A percentile compares a stretch with the other conserved stretches of the same genome.
phyloP scores from a whole-genome alignment of 2,113 vertebrate species.

The Heterocephalus glaber region DNA sequence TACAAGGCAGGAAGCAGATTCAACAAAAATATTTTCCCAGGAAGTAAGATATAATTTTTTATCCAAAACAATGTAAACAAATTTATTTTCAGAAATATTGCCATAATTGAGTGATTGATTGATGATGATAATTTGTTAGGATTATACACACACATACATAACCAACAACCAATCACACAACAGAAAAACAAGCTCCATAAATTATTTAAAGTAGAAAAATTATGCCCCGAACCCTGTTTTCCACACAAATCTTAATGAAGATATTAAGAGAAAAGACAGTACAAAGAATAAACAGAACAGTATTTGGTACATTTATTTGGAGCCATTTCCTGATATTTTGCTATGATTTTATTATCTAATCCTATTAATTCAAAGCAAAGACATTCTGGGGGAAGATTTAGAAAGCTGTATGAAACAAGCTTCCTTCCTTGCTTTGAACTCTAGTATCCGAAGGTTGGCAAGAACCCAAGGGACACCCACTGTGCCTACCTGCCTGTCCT shows the following conservation, averaged over 20 bases:
- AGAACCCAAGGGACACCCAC: not conserved
- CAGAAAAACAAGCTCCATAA: not conserved
- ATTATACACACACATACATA: not conserved
- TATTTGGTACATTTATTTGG: slow-evolving; percentile 18
- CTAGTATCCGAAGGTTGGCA: not conserved
- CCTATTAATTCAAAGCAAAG: slow-evolving; percentile 44
- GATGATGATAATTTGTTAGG: not conserved
- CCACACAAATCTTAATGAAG: slow-evolving; percentile 34
- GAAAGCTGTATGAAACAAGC: not conserved
- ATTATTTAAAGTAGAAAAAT: slow-evolving; percentile 41
- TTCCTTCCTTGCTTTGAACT: not conserved
- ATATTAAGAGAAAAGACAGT: not conserved
- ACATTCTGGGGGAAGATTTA: not conserved
- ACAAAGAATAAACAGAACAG: slow-evolving; percentile 37
- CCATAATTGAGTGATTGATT: not conserved
- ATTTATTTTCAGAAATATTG: not conserved
- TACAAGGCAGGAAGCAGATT: not conserved
- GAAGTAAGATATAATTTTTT: not conserved
- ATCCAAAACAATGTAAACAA: not conserved
- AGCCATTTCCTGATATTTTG: slow-evolving; percentile 45
- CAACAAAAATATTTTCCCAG: not conserved
- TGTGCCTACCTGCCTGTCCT: not conserved
- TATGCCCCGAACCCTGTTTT: not conserved
- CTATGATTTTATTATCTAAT: slow-evolving; percentile 57
- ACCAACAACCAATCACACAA: slow-evolving; percentile 6